Evolutionary conservation across 2,113 vertebrate genomes (phyloP).

Genomic region (Mesoclemmys tuberculata): DNA sequence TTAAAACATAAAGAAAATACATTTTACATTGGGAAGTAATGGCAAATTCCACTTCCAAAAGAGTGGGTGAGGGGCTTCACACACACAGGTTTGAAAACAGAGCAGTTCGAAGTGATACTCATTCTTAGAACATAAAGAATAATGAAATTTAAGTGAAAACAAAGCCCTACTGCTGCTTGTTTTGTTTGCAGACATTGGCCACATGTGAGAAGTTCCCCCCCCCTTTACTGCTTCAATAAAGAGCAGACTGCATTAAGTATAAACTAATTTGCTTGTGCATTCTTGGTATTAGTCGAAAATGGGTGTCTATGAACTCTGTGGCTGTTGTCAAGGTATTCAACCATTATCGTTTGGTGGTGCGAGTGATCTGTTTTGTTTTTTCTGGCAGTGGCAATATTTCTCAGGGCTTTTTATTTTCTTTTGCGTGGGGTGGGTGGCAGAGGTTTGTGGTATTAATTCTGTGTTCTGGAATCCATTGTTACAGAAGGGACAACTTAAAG

Average conservation of each 20-base stretch:
- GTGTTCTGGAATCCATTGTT: too few species aligned
- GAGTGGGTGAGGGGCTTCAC: constrained; percentile 25
- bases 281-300: constrained; percentile 35
- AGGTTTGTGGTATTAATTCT: too few species aligned
- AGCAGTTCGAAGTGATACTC: constrained; percentile 56
- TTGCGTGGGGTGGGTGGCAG: too few species aligned
- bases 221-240: constrained; percentile 58
- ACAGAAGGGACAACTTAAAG: too few species aligned
- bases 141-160: constrained; percentile 70
- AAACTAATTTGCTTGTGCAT: constrained; percentile 26
- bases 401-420: too few species aligned
- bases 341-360: background rate
- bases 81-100: constrained; percentile 55
- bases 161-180: constrained; percentile 70
- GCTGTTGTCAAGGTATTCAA: constrained; percentile 21
- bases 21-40: background rate
- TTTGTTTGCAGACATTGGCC: constrained; percentile 63
- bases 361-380: background rate
- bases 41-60: constrained; percentile 52
- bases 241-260: constrained; percentile 46
- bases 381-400: background rate
- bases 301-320: constrained; percentile 10
- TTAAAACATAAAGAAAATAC: constrained; percentile 1
- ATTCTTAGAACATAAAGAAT: constrained; percentile 53
- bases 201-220: constrained; percentile 16